These are phyloP conservation scores for Caenorhabditis elegans DNA, from an alignment of 1,140 invertebrate genomes.

Conservation along the genomic window DNA sequence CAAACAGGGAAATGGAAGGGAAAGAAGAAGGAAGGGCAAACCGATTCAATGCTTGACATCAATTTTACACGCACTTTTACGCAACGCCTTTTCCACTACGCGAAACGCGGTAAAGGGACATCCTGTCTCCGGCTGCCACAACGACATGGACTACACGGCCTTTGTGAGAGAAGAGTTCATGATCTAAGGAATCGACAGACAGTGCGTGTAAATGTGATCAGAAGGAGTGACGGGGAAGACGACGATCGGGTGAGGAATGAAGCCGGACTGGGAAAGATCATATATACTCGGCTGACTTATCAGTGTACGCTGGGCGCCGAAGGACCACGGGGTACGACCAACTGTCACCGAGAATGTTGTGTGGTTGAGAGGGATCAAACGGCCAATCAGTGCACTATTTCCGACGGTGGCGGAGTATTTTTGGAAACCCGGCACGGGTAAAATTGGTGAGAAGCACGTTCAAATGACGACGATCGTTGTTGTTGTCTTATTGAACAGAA, in stretches of 20 bases:
- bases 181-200: not conserved
- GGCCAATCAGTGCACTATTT: too few relatives aligned
- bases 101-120: not conserved
- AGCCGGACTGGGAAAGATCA: not conserved
- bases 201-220: not conserved
- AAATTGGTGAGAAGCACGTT: too few relatives aligned
- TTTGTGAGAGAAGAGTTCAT: conserved; percentile 10
- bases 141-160: not conserved
- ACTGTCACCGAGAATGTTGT: not conserved
- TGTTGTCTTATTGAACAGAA: too few relatives aligned
- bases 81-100: not conserved
- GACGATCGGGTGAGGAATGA: not conserved
- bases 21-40: not conserved
- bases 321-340: conserved; percentile 5
- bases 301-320: not conserved
- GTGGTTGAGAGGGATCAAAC: not conserved
- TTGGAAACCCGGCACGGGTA: too few relatives aligned
- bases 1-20: not conserved
- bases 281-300: not conserved
- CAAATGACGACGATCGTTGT: too few relatives aligned
- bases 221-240: not conserved
- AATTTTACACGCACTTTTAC: conserved; percentile 33
- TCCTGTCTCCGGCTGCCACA: not conserved
- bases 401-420: too few relatives aligned
- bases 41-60: conserved; percentile 28